Base-by-base conservation (phyloP, 1,140 invertebrate genomes). In the Hycleus phaleratus region DNA sequence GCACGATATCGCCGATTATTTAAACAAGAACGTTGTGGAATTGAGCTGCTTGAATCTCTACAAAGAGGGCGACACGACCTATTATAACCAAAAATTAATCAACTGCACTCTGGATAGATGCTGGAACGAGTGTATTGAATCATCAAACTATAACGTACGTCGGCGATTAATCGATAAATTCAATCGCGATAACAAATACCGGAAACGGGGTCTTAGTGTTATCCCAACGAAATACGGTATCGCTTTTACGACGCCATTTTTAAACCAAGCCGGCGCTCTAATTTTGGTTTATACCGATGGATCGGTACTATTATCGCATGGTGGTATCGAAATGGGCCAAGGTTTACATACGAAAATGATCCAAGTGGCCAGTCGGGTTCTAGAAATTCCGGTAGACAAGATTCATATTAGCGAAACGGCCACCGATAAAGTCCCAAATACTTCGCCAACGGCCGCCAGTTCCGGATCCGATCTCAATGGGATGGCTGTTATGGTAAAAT, bases 281-380 rank as follows among this genome's bases (percentile, higher is more conserved):
- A 79, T 97, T n/a, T 82, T 92, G 18, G 80, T 97, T 18, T 97
- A 97, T 68, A 79, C 75, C 0, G 95, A 98, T 77, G 95, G 95
- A 1, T 94, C 93, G 0, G 90, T 97, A 4, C 77, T 97, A 2
- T 67, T 98, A n/a, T 85, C 84, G 26, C 93, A 97, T 71, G 91
- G 90, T 43, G 95, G 94, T 11, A 88, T 87, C 11, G 95, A 98
- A 80, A 97, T 97, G 88, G 95, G 95, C 0, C 95, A 97, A 77
- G 95, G 95, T 2, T 74, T 97, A 0, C 90, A 97, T 68, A 97
- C 92, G 0, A 97, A 97, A 78, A 93, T 95, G 86, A 87, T 95
- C 56, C 92, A 96, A 81, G 83, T 91, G 32, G 87, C 88, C 0
- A 87, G 87, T 46, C 77, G 85, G 61, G 81, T 80, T 3, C 75